Base-by-base conservation (phyloP, 2,113 vertebrate genomes). In the Passer montanus region DNA sequence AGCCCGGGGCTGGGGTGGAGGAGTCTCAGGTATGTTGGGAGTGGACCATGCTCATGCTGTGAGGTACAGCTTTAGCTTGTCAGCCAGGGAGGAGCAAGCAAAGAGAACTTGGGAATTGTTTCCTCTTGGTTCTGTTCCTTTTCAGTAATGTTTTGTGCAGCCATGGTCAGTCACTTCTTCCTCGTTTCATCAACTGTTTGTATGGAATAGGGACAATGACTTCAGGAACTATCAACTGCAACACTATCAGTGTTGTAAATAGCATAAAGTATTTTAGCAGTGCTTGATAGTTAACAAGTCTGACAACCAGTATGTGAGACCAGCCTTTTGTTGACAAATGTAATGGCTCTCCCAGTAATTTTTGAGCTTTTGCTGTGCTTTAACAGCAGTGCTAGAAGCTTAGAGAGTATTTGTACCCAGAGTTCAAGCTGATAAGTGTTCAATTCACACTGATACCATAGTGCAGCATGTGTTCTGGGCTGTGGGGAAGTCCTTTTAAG, bases 21-120 rank as follows among this genome's bases (percentile, higher is more conserved):
- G 87, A 98, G 19, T 95, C 98, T 62, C 95, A 97, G 98, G 99
- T 99, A 97, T 11, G 96, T 50, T 50, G 39, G 23, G n/a, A 41
- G 19, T 44, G 44, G 13, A 14, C 23, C 21, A 0, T 53, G 30
- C 24, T 37, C 30, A 0, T 47, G 3, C 16, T n/a, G 39, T 3
- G 31, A 20, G 24, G 24, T 41, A 27, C 41, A 79, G 46, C 60
- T 79, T 64, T 63, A 68, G 18, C 44, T 46, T 15, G 3, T 50
- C 66, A 56, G n/a, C 55, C 50, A 7, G 21, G 44, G 20, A 41
- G 39, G 53, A 79, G 1, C 31, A 6, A 49, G 62, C n/a, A 69
- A 15, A 18, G 6, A 59, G 35, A 62, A 21, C 43, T 73, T 33
- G n/a, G 1, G 3, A 24, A 5, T n/a, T 31, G 11, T 76, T 78